Conservation (phyloP, 1,140 invertebrate species). For the Scaptomyza hsui region DNA sequence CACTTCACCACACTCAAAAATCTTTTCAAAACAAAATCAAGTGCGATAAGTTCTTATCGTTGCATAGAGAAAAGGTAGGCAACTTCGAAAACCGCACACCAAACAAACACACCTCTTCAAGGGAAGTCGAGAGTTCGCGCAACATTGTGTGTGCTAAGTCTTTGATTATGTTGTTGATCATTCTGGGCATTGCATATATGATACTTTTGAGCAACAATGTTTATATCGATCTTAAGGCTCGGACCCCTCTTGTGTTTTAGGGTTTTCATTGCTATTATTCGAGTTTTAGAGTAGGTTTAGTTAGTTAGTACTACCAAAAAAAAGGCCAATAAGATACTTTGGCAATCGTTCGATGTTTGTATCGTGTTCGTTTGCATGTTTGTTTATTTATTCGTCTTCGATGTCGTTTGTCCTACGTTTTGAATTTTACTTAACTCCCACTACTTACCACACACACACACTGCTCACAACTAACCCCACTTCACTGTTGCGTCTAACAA, state of each 20-base stretch:
- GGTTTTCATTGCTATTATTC: not conserved
- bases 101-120: not conserved
- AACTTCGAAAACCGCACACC: not conserved
- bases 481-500: constrained; percentile 6
- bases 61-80: not conserved
- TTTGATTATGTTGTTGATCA: constrained; percentile 14
- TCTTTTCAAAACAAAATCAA: not conserved
- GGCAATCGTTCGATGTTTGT: not conserved
- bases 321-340: not conserved
- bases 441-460: constrained; percentile 1
- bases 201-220: constrained; percentile 37
- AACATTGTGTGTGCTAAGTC: not conserved
- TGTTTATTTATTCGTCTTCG: constrained; percentile 25
- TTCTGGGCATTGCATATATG: constrained; percentile 27
- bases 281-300: not conserved
- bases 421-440: constrained; percentile 22
- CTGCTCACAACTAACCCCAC: constrained; percentile 13
- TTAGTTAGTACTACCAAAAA: not conserved
- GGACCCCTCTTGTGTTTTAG: constrained; percentile 52
- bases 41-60: not conserved
- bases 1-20: not conserved
- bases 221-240: constrained; percentile 16
- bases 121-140: not conserved
- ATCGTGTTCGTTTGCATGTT: constrained; percentile 14
- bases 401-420: constrained; percentile 27